These are phyloP conservation scores for Sycophaga agraensis DNA, from an alignment of 1,140 invertebrate genomes.

Conservation along the genomic window DNA sequence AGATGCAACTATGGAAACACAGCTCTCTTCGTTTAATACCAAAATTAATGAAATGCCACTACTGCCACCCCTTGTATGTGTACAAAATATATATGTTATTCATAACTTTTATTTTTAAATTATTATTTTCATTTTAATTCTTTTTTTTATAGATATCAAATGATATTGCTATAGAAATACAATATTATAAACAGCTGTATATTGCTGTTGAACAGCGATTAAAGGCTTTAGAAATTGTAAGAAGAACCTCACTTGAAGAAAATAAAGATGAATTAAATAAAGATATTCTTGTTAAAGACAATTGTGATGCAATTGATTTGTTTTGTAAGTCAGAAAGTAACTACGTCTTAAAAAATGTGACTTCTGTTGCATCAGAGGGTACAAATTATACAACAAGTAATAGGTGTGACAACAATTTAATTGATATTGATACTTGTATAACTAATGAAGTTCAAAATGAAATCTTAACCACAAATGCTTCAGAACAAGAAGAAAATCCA, in stretches of 20 bases:
- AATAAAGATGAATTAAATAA: constrained; percentile 5
- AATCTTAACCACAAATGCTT: constrained; percentile 6
- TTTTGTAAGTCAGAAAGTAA: background rate
- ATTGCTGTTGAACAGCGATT: constrained; percentile 60
- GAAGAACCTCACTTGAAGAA: background rate
- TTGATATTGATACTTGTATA: constrained; percentile 2
- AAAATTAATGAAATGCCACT: constrained; percentile 65
- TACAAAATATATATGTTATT: too few relatives aligned
- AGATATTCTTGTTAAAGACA: background rate
- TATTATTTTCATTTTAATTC: constrained; percentile 21
- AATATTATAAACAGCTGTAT: constrained; percentile 65
- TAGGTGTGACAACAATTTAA: constrained; percentile 1
- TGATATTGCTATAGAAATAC: constrained; percentile 64
- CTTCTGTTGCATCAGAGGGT: background rate
- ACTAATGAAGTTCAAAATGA: background rate
- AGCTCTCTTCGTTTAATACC: background rate
- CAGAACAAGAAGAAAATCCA: constrained; percentile 1
- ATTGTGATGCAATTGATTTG: background rate
- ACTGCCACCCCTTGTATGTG: constrained; percentile 64
- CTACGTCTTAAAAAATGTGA: background rate
- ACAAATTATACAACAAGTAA: constrained; percentile 12
- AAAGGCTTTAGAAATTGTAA: constrained; percentile 30
- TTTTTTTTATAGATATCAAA: constrained; percentile 63
- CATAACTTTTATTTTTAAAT: background rate
- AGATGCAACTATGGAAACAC: constrained; percentile 3